Conservation (phyloP, 1,140 invertebrate genomes). For the Pseudomyrmex cubaensis region DNA sequence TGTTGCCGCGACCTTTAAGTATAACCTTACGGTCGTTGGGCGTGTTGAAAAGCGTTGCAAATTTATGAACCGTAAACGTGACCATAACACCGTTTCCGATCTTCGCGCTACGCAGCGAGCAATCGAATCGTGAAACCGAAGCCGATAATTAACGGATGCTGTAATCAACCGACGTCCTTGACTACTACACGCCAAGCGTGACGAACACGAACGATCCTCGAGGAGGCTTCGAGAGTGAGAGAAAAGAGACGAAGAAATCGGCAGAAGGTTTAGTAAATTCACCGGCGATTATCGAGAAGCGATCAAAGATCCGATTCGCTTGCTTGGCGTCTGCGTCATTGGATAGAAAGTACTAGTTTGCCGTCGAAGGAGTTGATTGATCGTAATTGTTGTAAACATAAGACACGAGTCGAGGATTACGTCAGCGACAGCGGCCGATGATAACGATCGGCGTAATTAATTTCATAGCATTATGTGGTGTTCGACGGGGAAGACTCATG, state of each 20-base stretch:
- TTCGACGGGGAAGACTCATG: slow-evolving; percentile 3
- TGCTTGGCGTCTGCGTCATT: slow-evolving; percentile 35
- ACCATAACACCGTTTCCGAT: slow-evolving; percentile 26
- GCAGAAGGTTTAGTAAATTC: slow-evolving; percentile 26
- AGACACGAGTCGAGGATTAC: slow-evolving; percentile 61
- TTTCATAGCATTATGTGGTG: slow-evolving; percentile 42
- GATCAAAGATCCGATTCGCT: slow-evolving; percentile 31
- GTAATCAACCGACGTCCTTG: slow-evolving; percentile 45
- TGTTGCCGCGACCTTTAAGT: neutral
- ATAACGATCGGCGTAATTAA: slow-evolving; percentile 64
- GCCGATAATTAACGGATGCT: slow-evolving; percentile 43
- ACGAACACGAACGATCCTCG: slow-evolving; percentile 14
- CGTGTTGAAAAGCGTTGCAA: slow-evolving; percentile 16
- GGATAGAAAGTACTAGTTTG: slow-evolving; percentile 55
- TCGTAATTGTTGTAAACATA: slow-evolving; percentile 54
- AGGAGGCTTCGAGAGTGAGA: no score
- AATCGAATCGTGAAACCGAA: slow-evolving; percentile 40
- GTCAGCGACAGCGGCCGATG: slow-evolving; percentile 62
- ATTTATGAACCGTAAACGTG: slow-evolving; percentile 51
- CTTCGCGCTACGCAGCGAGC: slow-evolving; percentile 27
- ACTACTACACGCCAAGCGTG: slow-evolving; percentile 6
- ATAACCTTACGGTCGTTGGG: neutral
- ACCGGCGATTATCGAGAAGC: slow-evolving; percentile 25
- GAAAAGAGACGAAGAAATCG: slow-evolving; percentile 3
- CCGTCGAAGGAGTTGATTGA: slow-evolving; percentile 47